Base-by-base conservation (phyloP, 2,113 vertebrate species). In the Bufo gargarizans region DNA sequence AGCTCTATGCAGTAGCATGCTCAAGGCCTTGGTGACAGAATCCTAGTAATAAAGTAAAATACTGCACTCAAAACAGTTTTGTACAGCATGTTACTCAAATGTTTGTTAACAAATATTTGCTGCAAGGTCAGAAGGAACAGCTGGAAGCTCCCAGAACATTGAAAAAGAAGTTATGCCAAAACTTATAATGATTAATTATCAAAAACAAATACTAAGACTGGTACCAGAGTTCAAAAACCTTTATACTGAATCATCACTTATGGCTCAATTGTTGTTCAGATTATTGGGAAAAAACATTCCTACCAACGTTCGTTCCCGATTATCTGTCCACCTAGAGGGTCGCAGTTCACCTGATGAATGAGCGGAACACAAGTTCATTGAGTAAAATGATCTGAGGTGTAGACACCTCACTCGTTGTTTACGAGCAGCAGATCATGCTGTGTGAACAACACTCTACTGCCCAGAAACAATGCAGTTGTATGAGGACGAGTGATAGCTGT, bases 141-240 rank as follows among this genome's bases (percentile, higher is more conserved):
- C 79, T 67, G 47, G 9, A 67, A 19, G 67, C 5, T 65, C 47
- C 17, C 19, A 50, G 81, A 0, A 50, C 81, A 53, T 83, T 22
- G 47, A 45, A 67, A 53, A 83, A 67, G 11, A 19, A 49, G 59
- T 12, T 63, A 14, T 49, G 16, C 58, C 33, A 63, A 81, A 58
- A 47, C 9, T 49, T 14, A 19, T 50, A 49, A 16, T 82, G 58
- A 65, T 82, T 82, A 65, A 65, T 82, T 65, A n/a, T 10, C 17
- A 61, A 12, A 49, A 49, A n/a, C 61, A 82, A 82, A 82, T 45
- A 49, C 20, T 58, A 20, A 50, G 16, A 63, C 9, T 11, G 19
- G 45, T 82, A 49, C 80, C 17, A 82, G 47, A 63, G 80, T 65
- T 20, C 80, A 82, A n/a, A 82, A 22, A 65, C 20, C 14, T 49